Percentiles rank a stretch among this genome's conserved stretches.
These are phyloP conservation scores for human DNA, from an alignment of 2,113 vertebrate genomes.

Conservation along the genomic window GRCh38 chr1:54262001-54262500, in stretches of 20 bases:
- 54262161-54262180: rapidly evolving
- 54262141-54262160: background rate
- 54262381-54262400: rapidly evolving
- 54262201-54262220: background rate
- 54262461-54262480: rapidly evolving
- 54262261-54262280: background rate
- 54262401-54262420: background rate
- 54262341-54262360: background rate
- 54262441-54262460: background rate
- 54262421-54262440: background rate
- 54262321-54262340: background rate
- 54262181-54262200: background rate
- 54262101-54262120: background rate
- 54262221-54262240: rapidly evolving
- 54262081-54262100: background rate
- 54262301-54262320: background rate
- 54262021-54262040: background rate
- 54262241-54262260: background rate
- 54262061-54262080: background rate
- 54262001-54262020: background rate
- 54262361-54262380: background rate
- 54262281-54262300: background rate
- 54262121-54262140: background rate
- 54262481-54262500: background rate
- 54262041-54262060: background rate